A percentile compares a stretch with the other conserved stretches of the same genome.
Conservation (phyloP, 2,888 invertebrate genomes). For the Cheilosia vernalis region DNA sequence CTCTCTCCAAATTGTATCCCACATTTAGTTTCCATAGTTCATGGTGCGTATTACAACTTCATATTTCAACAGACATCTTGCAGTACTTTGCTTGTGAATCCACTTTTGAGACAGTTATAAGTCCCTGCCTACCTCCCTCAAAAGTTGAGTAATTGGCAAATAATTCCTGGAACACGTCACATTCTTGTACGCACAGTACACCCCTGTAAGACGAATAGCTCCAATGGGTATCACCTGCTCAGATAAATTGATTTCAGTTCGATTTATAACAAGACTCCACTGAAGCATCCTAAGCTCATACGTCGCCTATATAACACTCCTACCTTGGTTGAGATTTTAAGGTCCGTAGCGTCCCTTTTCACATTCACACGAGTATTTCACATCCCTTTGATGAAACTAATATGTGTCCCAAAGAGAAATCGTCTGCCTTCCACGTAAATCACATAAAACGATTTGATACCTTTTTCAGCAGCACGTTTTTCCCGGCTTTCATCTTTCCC, state of each 20-base stretch:
- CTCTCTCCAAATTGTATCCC: too few relatives aligned
- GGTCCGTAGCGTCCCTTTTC: neutral
- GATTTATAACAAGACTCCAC: neutral
- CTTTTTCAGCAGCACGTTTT: slow-evolving; percentile 36
- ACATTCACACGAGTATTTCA: neutral
- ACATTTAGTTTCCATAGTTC: too few relatives aligned
- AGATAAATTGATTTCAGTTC: neutral
- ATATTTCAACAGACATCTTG: too few relatives aligned
- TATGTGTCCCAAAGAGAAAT: slow-evolving; percentile 20
- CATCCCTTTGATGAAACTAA: slow-evolving; percentile 21
- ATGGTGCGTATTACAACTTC: too few relatives aligned
- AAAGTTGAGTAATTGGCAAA: neutral
- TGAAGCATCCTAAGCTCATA: too few relatives aligned
- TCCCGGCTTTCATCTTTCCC: slow-evolving; percentile 29
- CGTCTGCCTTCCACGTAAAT: slow-evolving; percentile 48
- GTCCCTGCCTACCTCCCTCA: neutral
- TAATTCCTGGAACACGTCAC: neutral
- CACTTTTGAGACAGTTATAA: too few relatives aligned
- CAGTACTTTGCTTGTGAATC: too few relatives aligned
- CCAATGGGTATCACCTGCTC: neutral
- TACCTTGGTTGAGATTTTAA: neutral
- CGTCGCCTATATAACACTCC: neutral
- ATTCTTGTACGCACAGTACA: neutral
- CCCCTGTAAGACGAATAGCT: neutral
- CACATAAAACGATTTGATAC: slow-evolving; percentile 43